A percentile compares a stretch with the other conserved stretches of the same genome.
These are phyloP conservation scores for Fundulus diaphanus DNA, from an alignment of 2,797 vertebrate species.

Conservation along the genomic window DNA sequence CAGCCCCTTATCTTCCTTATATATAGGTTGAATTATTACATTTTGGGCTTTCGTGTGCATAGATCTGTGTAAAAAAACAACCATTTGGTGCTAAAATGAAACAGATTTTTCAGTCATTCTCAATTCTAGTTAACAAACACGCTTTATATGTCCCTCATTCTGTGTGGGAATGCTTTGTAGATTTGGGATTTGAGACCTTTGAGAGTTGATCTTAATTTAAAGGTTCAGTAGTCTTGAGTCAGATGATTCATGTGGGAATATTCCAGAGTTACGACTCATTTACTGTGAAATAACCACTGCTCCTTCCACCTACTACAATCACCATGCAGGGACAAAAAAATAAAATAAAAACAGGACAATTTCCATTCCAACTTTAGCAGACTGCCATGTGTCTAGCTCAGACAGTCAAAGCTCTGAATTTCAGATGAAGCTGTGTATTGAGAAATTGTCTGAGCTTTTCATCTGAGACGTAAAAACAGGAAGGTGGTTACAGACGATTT, in stretches of 20 bases:
- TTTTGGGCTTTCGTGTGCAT: background rate
- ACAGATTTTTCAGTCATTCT: background rate
- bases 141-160: background rate
- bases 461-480: background rate
- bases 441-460: background rate
- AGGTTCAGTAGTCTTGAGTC: slow-evolving; percentile 9
- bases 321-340: background rate
- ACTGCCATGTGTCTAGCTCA: background rate
- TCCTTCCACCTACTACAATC: background rate
- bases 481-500: background rate
- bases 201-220: slow-evolving; percentile 12
- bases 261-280: background rate
- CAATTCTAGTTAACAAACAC: too few species aligned
- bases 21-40: background rate
- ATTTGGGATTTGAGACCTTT: background rate
- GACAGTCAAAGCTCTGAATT: background rate
- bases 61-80: background rate
- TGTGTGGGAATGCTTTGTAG: background rate
- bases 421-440: background rate
- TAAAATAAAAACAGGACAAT: background rate
- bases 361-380: background rate
- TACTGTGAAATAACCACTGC: background rate
- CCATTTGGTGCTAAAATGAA: background rate
- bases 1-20: background rate
- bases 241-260: slow-evolving; percentile 3